These are phyloP conservation scores for Agelaius tricolor DNA, from an alignment of 2,113 vertebrate species.

Conservation along the genomic window DNA sequence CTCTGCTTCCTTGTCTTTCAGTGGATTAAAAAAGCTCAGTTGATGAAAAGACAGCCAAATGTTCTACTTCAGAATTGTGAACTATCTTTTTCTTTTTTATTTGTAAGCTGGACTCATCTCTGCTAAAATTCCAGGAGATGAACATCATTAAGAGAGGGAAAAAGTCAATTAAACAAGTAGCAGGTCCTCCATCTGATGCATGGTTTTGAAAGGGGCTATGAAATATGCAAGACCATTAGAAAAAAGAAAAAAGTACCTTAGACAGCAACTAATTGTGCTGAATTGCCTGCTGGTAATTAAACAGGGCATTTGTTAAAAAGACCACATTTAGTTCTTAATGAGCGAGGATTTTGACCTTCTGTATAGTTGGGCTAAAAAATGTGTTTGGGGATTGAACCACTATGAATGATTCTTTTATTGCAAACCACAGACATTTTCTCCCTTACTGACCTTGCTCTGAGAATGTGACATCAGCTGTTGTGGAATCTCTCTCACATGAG, in stretches of 20 bases:
- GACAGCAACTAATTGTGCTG: conserved; percentile 49
- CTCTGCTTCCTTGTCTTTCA: background rate
- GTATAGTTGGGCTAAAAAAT: background rate
- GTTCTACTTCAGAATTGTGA: background rate
- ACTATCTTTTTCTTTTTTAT: background rate
- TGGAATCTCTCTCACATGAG: background rate
- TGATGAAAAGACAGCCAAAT: background rate
- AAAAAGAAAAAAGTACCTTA: background rate
- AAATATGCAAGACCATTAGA: conserved; percentile 20
- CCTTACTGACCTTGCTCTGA: background rate
- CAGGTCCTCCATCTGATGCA: background rate
- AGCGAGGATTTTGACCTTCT: conserved; percentile 8
- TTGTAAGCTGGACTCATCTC: background rate
- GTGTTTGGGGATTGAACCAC: background rate
- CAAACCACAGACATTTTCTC: background rate
- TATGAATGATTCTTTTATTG: background rate
- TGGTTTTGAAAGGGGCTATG: background rate
- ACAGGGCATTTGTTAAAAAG: background rate
- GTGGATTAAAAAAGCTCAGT: background rate
- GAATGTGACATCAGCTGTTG: background rate
- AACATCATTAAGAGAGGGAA: background rate
- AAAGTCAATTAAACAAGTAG: background rate
- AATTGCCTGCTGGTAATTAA: conserved; percentile 37
- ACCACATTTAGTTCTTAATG: background rate
- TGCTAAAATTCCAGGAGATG: background rate